phyloP scores from a whole-genome alignment of 2,888 invertebrate genomes.

The Parnassius glacialis region DNA sequence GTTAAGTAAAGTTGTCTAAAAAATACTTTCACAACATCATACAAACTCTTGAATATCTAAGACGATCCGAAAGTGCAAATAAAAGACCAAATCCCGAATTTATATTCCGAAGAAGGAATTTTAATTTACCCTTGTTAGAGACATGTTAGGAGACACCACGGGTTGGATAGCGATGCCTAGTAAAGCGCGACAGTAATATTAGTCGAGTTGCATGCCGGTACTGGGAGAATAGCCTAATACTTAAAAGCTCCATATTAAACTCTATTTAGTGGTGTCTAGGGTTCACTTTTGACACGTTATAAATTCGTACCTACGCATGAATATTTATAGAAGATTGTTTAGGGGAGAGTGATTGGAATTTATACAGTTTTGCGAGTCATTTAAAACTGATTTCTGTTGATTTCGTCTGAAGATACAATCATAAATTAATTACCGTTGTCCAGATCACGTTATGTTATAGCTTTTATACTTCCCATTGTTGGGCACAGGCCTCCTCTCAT shows the following conservation, averaged over 20 bases:
- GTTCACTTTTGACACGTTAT: neutral
- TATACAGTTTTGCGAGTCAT: constrained; percentile 14
- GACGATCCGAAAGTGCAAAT: constrained; percentile 22
- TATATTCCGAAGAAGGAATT: constrained; percentile 61
- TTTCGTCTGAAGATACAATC: no score
- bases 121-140: constrained; percentile 71
- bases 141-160: constrained; percentile 39
- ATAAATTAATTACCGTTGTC: no score
- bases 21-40: no score
- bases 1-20: no score
- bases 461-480: no score
- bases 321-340: constrained; percentile 17
- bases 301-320: neutral
- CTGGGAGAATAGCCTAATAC: constrained; percentile 1
- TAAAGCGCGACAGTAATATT: constrained; percentile 13
- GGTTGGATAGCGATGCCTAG: constrained; percentile 20
- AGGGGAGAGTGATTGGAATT: constrained; percentile 10
- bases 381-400: constrained; percentile 7
- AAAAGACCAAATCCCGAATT: constrained; percentile 47
- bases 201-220: constrained; percentile 8
- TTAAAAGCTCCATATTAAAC: neutral
- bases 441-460: no score
- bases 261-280: neutral
- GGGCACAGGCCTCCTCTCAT: no score
- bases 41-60: no score